Conservation (phyloP, 2,797 vertebrate species). For the Channallabes apus region DNA sequence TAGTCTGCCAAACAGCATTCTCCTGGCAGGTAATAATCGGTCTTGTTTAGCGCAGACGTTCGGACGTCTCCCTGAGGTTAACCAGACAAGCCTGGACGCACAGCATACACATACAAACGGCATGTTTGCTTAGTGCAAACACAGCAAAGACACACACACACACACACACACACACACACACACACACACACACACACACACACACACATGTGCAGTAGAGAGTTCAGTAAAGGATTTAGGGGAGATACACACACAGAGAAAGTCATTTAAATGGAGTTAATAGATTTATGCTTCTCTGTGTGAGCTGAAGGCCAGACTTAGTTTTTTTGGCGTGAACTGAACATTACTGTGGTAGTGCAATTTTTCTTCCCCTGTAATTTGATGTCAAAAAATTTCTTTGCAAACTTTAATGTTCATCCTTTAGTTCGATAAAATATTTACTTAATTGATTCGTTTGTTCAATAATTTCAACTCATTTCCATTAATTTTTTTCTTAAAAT, state of each 20-base stretch:
- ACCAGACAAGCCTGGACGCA: constrained; percentile 60
- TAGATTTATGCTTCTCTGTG: not conserved
- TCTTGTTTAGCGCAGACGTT: constrained; percentile 52
- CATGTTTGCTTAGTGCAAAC: constrained; percentile 49
- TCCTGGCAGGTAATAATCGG: constrained; percentile 46
- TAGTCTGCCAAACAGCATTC: not conserved
- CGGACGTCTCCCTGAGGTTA: constrained; percentile 66
- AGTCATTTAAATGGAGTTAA: not conserved
- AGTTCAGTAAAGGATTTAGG: not conserved
- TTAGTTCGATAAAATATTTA: not conserved
- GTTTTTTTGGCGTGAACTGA: not conserved
- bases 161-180: not conserved
- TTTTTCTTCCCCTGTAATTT: not conserved
- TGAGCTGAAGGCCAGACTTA: not conserved
- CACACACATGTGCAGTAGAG: not conserved
- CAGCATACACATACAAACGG: constrained; percentile 56
- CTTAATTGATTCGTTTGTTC: not conserved
- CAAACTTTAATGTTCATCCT: too few relatives aligned
- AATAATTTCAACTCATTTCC: not conserved
- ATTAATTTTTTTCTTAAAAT: not conserved
- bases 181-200: constrained; percentile 7
- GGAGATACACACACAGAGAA: not conserved
- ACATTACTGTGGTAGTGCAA: not conserved
- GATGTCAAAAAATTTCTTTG: not conserved
- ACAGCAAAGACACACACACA: constrained; percentile 12